Evolutionary conservation across 2,797 vertebrate genomes (phyloP).

Genomic region (Girardinus metallicus): DNA sequence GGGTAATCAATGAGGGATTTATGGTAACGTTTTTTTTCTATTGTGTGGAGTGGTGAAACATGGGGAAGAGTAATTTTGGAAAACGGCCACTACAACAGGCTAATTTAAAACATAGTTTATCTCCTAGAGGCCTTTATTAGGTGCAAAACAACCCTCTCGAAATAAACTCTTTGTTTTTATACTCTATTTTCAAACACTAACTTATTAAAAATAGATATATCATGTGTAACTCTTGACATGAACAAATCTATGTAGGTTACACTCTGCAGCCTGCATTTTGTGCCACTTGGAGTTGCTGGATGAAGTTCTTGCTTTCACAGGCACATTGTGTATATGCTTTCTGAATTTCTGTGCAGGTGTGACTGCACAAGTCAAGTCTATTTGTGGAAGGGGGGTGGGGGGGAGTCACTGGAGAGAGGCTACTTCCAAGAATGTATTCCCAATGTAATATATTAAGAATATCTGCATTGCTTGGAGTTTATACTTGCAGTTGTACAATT

Average conservation of each 20-base stretch:
- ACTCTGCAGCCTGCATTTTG: slow-evolving; percentile 41
- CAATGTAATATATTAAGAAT: not conserved
- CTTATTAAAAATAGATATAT: not conserved
- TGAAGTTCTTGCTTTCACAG: slow-evolving; percentile 40
- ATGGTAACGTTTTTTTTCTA: slow-evolving; percentile 36
- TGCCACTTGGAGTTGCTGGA: slow-evolving; percentile 48
- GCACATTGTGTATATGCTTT: slow-evolving; percentile 29
- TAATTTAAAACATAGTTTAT: not conserved
- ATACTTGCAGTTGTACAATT: not conserved
- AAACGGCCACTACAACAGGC: not conserved
- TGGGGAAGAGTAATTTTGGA: slow-evolving; percentile 9
- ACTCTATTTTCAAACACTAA: not conserved
- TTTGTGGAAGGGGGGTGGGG: not conserved
- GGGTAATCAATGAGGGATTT: slow-evolving; percentile 26
- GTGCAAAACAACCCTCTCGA: not conserved
- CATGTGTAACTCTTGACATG: slow-evolving; percentile 2
- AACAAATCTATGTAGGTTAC: slow-evolving; percentile 44
- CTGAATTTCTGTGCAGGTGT: not conserved
- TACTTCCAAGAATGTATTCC: not conserved
- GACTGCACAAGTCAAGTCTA: not conserved
- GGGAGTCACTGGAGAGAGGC: not conserved
- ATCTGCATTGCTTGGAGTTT: not conserved
- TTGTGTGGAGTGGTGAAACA: slow-evolving; percentile 48
- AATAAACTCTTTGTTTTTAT: not conserved
- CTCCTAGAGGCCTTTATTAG: not conserved